phyloP scores from a whole-genome alignment of 2,113 vertebrate species.

The Petromus typicus region DNA sequence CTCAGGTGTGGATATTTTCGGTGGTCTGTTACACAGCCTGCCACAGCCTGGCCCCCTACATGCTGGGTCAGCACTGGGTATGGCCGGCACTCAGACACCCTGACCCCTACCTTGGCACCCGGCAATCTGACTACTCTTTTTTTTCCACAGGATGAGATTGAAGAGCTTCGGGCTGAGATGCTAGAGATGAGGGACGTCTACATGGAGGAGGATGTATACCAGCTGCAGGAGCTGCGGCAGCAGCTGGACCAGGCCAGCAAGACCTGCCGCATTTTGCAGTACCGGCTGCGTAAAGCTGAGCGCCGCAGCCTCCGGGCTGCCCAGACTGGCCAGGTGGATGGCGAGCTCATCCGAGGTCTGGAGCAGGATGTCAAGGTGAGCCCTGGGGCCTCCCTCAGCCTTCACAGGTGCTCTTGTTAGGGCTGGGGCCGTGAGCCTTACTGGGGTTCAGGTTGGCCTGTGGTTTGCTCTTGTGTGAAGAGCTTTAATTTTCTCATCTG shows the following conservation, averaged over 20 bases:
- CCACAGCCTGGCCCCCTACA: background rate
- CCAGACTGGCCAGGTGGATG: constrained; percentile 96
- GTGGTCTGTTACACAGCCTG: background rate
- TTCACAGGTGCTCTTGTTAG: background rate
- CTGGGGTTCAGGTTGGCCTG: background rate
- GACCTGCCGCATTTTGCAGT: constrained; percentile 98
- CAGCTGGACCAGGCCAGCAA: constrained; percentile 99
- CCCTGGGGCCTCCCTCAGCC: accelerated
- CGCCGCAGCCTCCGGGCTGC: constrained; percentile 96
- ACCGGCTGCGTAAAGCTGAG: constrained; percentile 97
- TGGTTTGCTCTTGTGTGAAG: background rate
- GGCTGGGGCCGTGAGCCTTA: background rate
- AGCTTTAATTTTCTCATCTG: background rate
- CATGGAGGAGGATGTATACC: constrained; percentile 98
- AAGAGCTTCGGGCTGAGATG: constrained; percentile 98
- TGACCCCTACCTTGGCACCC: background rate
- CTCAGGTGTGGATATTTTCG: background rate
- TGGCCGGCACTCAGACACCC: background rate
- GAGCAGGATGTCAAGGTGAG: constrained; percentile 98
- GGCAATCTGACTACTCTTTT: background rate
- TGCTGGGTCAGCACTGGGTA: background rate
- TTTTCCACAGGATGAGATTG: constrained; percentile 94
- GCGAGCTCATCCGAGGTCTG: constrained; percentile 95
- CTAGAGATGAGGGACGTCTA: constrained; percentile 99
- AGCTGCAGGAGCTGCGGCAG: constrained; percentile 97